A percentile compares a stretch with the other conserved stretches of the same genome.
Conservation (phyloP, 2,888 invertebrate species). For the Luperina testacea region DNA sequence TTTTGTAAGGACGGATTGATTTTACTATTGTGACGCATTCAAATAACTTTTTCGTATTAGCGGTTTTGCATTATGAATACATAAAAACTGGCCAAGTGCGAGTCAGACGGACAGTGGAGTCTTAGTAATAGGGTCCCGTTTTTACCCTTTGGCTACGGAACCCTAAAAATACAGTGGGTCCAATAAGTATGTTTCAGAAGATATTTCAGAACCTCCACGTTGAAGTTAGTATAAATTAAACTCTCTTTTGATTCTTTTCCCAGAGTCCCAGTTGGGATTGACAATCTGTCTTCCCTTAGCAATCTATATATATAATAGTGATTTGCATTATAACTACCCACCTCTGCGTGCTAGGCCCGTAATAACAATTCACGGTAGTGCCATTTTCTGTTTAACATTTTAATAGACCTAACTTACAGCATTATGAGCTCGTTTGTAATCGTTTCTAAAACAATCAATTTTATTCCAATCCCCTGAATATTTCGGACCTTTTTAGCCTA, state of each 20-base stretch:
- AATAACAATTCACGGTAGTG: constrained; percentile 38
- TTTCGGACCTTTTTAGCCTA: constrained; percentile 29
- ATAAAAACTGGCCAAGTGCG: background rate
- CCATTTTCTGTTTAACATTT: constrained; percentile 55
- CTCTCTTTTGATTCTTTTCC: background rate
- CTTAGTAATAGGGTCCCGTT: too few species aligned
- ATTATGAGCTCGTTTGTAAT: constrained; percentile 38
- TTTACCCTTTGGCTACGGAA: too few species aligned
- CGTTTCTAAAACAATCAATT: constrained; percentile 41
- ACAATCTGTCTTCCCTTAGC: constrained; percentile 28
- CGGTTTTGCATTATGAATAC: background rate
- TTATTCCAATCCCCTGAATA: constrained; percentile 19
- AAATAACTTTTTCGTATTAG: background rate
- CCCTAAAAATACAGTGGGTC: background rate
- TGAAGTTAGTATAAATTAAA: constrained; percentile 9
- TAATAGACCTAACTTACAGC: constrained; percentile 44
- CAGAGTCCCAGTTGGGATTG: constrained; percentile 2
- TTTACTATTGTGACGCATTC: background rate
- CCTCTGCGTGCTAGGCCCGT: constrained; percentile 14
- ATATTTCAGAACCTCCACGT: background rate
- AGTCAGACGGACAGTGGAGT: too few species aligned
- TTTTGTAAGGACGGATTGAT: background rate
- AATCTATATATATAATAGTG: constrained; percentile 35
- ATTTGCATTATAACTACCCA: constrained; percentile 55
- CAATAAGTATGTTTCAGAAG: background rate